A percentile compares a stretch with the other conserved stretches of the same genome.
Evolutionary conservation across 2,797 vertebrate genomes (phyloP).

Genomic region (Dicrostonyx torquatus): DNA sequence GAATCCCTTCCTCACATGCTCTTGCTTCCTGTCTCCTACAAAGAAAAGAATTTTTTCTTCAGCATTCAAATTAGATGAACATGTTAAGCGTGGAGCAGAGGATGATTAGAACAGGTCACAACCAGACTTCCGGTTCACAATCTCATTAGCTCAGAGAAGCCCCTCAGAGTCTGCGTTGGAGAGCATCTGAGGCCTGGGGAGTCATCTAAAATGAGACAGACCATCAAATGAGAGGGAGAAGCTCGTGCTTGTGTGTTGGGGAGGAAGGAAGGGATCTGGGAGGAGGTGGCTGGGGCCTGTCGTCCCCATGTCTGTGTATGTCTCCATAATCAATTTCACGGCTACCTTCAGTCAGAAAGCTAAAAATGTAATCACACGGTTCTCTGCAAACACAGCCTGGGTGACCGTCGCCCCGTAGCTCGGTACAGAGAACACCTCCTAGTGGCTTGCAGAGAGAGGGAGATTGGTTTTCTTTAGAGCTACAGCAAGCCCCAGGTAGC

Average conservation of each 20-base stretch:
- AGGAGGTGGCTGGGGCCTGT: background rate
- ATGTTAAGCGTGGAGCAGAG: background rate
- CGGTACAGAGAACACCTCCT: conserved; percentile 16
- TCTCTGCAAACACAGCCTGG: conserved; percentile 45
- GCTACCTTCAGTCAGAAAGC: conserved; percentile 30
- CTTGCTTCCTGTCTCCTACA: background rate
- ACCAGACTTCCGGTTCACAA: conserved; percentile 22
- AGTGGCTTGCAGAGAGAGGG: conserved; percentile 47
- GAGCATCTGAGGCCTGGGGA: background rate
- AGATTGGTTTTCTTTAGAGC: conserved; percentile 68
- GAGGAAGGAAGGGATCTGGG: background rate
- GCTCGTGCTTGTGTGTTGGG: background rate
- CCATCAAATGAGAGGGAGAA: background rate
- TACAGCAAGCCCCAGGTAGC: background rate
- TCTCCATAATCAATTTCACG: conserved; percentile 50
- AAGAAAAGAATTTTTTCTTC: conserved; percentile 50
- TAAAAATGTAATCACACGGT: conserved; percentile 48
- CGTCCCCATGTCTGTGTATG: background rate
- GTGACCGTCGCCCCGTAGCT: conserved; percentile 25
- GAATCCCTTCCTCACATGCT: background rate
- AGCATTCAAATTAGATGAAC: conserved; percentile 6
- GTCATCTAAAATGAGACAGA: background rate
- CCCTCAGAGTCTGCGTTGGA: background rate
- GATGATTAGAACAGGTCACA: conserved; percentile 52
- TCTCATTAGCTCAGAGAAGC: conserved; percentile 52